Evolutionary conservation across 2,113 vertebrate species (phyloP), one percentile per base, ranked within the genome.

Genomic region (Brevimyrus niger): DNA sequence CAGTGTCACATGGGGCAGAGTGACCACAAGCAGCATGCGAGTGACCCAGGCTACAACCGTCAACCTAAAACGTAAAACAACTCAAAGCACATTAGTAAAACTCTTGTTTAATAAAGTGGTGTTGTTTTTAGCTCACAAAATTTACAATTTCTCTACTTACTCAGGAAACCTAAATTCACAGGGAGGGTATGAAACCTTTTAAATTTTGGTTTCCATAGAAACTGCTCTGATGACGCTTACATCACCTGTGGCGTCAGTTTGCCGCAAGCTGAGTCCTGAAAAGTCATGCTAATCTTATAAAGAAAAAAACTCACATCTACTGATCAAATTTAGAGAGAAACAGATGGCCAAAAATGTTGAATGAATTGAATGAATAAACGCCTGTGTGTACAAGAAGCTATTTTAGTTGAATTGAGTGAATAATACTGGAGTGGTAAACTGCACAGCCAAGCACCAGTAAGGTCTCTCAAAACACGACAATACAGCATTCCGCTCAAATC

Each of bases 261-360:
- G 38, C 82, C 42, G 6, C 19, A 84, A n/a, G 42, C 82, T 27
- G 46, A 76, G 58, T 13, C 46, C 17, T 48, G 58, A 48, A 42
- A 47, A 76, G n/a, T 80, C 35, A 27, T 50, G 42, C 44, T 17
- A 27, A 48, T 48, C 23, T 50, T 27, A 35, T 53, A 53, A 31
- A 27, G n/a, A 35, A 55, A 38, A 55, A 8, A 53, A 38, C 53
- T 0, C 0, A 58, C 0, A 1, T 88, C 58, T 80, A 76, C 48
- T 82, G 61, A 51, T 48, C n/a, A 69, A 53, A 88, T 80, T 48
- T 50, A 13, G 76, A 35, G 6, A 88, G 48, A 88, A 35, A 27
- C 88, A 88, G 69, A 69, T 51, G 69, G 88, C 19, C 35, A 88
- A 65, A 88, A 88, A n/a, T 19, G 35, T 19, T 42, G 35, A 80